These are phyloP conservation scores for Pseudois nayaur DNA, from an alignment of 2,113 vertebrate species.

Conservation along the genomic window DNA sequence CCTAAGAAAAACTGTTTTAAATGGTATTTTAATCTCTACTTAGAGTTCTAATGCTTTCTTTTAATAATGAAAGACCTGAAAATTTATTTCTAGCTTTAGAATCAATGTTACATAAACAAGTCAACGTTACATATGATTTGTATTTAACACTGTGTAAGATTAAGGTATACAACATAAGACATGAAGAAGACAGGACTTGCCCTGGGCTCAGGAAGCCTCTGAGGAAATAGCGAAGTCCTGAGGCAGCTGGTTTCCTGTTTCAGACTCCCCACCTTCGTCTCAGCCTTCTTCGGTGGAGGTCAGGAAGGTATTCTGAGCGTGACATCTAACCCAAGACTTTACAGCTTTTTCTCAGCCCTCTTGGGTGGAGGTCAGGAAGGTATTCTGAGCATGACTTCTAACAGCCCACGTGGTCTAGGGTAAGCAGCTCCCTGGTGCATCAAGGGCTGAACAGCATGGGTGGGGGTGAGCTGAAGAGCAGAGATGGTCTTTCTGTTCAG, in stretches of 20 bases:
- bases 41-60: neutral
- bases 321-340: too few species aligned
- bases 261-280: neutral
- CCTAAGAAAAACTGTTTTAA: neutral
- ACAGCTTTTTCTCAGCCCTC: neutral
- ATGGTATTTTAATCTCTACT: neutral
- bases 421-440: neutral
- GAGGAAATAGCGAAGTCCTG: neutral
- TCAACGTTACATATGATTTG: accelerated
- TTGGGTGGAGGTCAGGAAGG: neutral
- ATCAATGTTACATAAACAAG: neutral
- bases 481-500: neutral
- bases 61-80: neutral
- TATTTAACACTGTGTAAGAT: neutral
- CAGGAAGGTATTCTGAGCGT: neutral
- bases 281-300: neutral
- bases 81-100: neutral
- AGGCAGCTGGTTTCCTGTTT: accelerated
- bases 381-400: neutral
- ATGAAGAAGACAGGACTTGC: neutral
- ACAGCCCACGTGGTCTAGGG: neutral
- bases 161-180: neutral
- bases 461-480: neutral
- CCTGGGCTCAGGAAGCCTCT: neutral
- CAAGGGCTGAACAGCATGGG: neutral